Conservation (phyloP, 2,797 vertebrate species). For the Cirrhinus molitorella region DNA sequence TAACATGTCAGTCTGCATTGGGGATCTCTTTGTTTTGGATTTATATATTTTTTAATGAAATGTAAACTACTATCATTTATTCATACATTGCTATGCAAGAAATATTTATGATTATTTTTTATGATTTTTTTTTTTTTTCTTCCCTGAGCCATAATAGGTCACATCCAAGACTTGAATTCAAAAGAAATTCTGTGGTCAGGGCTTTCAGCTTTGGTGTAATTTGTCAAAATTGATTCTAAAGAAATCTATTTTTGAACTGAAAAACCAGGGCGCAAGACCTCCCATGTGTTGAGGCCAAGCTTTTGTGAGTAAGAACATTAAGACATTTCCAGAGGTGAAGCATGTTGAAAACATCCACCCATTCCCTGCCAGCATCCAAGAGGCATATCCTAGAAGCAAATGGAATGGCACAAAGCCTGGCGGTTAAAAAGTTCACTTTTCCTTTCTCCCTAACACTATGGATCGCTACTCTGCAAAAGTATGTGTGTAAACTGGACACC, state of each 20-base stretch:
- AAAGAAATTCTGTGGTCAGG: not conserved
- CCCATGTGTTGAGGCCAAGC: not conserved
- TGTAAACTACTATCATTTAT: not conserved
- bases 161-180: not conserved
- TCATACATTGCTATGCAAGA: not conserved
- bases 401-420: not conserved
- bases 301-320: not conserved
- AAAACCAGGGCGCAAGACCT: not conserved
- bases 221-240: conserved; percentile 5
- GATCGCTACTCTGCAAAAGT: conserved; percentile 13
- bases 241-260: not conserved
- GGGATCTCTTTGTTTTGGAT: not conserved
- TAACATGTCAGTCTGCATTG: not conserved
- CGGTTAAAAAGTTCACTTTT: not conserved
- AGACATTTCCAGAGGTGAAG: not conserved
- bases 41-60: not conserved
- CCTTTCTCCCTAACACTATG: conserved; percentile 8
- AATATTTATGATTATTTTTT: not conserved
- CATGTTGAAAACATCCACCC: not conserved
- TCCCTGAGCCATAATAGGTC: not conserved
- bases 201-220: not conserved
- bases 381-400: conserved; percentile 3
- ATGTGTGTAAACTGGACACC: conserved; percentile 42
- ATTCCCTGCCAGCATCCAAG: not conserved
- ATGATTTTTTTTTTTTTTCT: not conserved